Evolutionary conservation across 2,113 vertebrate species (phyloP).

Genomic region (Pica pica): DNA sequence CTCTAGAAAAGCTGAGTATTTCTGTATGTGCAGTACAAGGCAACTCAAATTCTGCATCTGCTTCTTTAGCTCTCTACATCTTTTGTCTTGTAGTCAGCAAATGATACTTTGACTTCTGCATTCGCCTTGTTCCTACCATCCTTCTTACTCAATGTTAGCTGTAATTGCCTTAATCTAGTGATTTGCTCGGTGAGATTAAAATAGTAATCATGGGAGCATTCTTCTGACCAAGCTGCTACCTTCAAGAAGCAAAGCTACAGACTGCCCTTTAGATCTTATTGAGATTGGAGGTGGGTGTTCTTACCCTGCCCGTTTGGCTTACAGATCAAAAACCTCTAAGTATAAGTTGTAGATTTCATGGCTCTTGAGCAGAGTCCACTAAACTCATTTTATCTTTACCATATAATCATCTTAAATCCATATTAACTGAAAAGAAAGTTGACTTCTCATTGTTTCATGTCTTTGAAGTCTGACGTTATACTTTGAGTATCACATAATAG

Average conservation of each 20-base stretch:
- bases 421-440: background rate
- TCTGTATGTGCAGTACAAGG: background rate
- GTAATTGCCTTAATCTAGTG: background rate
- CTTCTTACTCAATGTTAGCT: background rate
- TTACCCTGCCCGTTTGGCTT: background rate
- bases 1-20: background rate
- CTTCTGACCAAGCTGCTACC: background rate
- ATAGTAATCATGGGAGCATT: background rate
- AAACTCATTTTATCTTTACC: conserved; percentile 23
- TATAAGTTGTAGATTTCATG: background rate
- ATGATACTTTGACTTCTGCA: background rate
- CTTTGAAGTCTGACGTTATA: background rate
- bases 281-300: background rate
- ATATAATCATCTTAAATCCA: conserved; percentile 33
- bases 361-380: background rate
- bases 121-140: background rate
- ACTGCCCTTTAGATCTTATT: background rate
- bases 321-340: conserved; percentile 27
- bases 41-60: background rate
- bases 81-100: background rate
- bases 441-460: background rate
- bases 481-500: background rate
- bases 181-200: background rate
- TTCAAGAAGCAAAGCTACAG: background rate
- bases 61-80: background rate